Evolutionary conservation across 35 echinoderm and acorn worm genomes (phyloP), one percentile per base, ranked within the genome.

Genomic region (Amphiura filiformis): DNA sequence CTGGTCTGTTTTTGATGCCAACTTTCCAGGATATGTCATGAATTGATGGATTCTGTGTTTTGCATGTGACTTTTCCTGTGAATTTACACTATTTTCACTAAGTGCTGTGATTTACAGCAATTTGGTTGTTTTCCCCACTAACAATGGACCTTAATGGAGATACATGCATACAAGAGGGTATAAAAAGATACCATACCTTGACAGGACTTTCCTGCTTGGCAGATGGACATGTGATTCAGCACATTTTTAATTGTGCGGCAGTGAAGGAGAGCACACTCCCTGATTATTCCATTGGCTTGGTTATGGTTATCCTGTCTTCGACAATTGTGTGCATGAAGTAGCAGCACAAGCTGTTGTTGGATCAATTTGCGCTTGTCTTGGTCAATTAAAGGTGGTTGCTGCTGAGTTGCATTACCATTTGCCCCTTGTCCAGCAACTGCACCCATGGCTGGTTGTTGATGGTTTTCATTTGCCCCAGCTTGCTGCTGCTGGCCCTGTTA

Each of bases 161-260:
- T n/a, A n/a, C n/a, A n/a, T n/a, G n/a, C n/a, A n/a, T n/a, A n/a
- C n/a, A n/a, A n/a, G n/a, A n/a, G n/a, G n/a, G n/a, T n/a, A n/a
- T n/a, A n/a, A n/a, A 56, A 18, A n/a, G n/a, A 78, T n/a, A n/a
- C n/a, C 42, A 77, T 90, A 99, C 96, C 96, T 94, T 94, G 87
- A 90, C 93, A 99, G 82, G 93, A 92, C 90, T 99, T 99, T 77
- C 96, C 96, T 56, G 93, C 96, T 88, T 99, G 96, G 93, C 96
- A 99, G 89, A 95, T 94, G 35, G 96, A 95, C 47, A 99, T 99
- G 88, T 99, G 96, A 37, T 91, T 99, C 34, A 94, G 90, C 23
- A 99, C 96, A 88, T 93, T 95, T 57, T 99, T 99, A 93, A 99
- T 99, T 20, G 96, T 99, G 37, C 93, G 89, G 91, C 96, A 99